Evolutionary conservation across 2,888 invertebrate species (phyloP), one percentile per base, ranked within the genome.

Genomic region (Caenorhabditis sinica): DNA sequence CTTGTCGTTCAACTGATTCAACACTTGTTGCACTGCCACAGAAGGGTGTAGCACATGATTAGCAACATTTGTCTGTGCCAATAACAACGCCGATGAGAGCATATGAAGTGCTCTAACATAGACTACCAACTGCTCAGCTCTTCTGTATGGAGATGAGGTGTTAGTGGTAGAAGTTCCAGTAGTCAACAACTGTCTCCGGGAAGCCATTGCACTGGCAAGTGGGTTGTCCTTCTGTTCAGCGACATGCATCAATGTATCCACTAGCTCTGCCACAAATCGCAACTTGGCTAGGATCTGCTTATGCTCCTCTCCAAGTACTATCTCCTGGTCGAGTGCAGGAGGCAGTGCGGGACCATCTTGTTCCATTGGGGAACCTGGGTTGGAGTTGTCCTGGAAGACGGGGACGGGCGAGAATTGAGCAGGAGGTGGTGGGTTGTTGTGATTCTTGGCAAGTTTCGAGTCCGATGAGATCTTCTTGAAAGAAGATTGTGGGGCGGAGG

Each of bases 281-380:
- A 99, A 94, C 94, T 98, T 98, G 25, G 97, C 97, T 93, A 99
- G 95, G n/a, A 90, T 89, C 81, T 89, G 89, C 40, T 90, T 88
- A 68, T 92, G 92, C 66, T 92, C 92, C 36, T 88, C 96, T 93
- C 97, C 97, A 92, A 98, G 95, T 65, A 98, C 95, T 20, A 97
- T 97, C 94, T 98, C 98, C 94, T 97, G 97, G 74, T 97, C 96
- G 91, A 98, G 94, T 93, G 97, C 97, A 17, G 97, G 97, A 23
- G 97, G 91, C 9, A 90, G 80, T 17, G 80, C 85, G 0, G 75
- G 73, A 25, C 69, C 83, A 15, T 87, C 90, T 6, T 88, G 68
- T 4, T 69, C 68, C 36, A 69, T 53, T 15, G 68, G 68, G 5
- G 49, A 51, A 11, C 28, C 20, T 4, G 49, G 82, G 15, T 77